These are phyloP conservation scores for Cydia fagiglandana DNA, from an alignment of 1,140 invertebrate genomes.

Conservation along the genomic window DNA sequence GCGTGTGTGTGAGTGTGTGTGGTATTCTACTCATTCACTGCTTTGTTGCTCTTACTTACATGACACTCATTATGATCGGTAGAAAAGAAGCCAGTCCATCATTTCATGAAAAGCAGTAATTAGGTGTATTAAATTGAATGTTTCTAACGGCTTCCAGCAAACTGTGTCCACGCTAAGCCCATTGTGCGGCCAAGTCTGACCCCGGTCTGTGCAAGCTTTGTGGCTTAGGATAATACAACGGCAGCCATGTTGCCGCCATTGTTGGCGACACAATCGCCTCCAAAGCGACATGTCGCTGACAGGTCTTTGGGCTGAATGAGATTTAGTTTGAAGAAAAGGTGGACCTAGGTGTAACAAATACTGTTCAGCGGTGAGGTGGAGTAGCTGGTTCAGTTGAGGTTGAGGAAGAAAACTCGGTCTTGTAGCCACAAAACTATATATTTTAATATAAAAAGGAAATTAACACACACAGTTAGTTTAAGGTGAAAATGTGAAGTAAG, in stretches of 20 bases:
- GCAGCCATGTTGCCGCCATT: background rate
- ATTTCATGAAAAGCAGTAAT: background rate
- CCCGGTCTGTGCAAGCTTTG: background rate
- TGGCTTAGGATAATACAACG: conserved; percentile 13
- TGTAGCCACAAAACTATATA: no score
- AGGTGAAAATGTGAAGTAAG: no score
- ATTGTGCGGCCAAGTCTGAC: conserved; percentile 2
- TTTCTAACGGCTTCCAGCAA: background rate
- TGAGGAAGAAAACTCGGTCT: no score
- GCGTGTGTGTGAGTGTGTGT: no score
- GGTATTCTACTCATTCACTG: no score
- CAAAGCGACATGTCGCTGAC: conserved; percentile 5
- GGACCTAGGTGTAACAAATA: conserved; percentile 1
- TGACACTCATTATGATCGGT: no score
- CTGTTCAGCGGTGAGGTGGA: no score
- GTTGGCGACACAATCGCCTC: conserved; percentile 7
- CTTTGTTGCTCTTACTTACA: no score
- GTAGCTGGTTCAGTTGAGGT: no score
- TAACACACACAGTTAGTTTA: no score
- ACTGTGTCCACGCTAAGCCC: background rate
- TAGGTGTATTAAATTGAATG: background rate
- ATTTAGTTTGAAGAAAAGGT: background rate
- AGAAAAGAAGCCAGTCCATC: no score
- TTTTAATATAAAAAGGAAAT: no score
- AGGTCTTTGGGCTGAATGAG: background rate